Percentiles rank a stretch among this genome's conserved stretches.
These are phyloP conservation scores for Kryptolebias ocellatus DNA, from an alignment of 2,797 vertebrate genomes.

Conservation along the genomic window DNA sequence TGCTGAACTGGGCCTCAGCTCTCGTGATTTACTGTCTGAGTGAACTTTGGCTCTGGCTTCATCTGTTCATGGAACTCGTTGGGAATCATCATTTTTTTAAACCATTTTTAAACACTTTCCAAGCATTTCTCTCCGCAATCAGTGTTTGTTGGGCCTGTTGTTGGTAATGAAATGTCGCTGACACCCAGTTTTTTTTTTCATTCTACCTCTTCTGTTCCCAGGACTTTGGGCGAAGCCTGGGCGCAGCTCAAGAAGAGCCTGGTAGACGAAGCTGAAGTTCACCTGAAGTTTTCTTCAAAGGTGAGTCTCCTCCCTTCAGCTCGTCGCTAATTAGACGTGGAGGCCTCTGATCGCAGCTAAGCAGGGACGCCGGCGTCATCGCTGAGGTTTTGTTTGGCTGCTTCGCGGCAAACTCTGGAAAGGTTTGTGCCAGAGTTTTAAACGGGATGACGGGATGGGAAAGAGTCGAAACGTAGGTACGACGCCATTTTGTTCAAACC, in stretches of 20 bases:
- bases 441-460: no score
- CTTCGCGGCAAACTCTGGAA: no score
- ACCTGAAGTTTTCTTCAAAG: slow-evolving; percentile 98
- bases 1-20: slow-evolving; percentile 43
- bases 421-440: no score
- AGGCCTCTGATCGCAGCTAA: neutral
- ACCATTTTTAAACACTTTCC: slow-evolving; percentile 2
- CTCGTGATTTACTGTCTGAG: slow-evolving; percentile 42
- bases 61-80: neutral
- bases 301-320: slow-evolving; percentile 70
- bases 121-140: slow-evolving; percentile 14
- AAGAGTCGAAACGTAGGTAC: no score
- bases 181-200: neutral
- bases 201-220: slow-evolving; percentile 64
- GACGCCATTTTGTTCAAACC: no score
- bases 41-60: slow-evolving; percentile 60
- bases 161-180: slow-evolving; percentile 39
- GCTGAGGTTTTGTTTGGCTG: neutral
- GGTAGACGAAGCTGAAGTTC: slow-evolving; percentile 95
- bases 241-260: slow-evolving; percentile 96
- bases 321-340: neutral
- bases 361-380: neutral
- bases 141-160: slow-evolving; percentile 37
- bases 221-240: slow-evolving; percentile 95
- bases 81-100: neutral